Evolutionary conservation across 2,888 invertebrate genomes (phyloP).

Genomic region (Patella pellucida): DNA sequence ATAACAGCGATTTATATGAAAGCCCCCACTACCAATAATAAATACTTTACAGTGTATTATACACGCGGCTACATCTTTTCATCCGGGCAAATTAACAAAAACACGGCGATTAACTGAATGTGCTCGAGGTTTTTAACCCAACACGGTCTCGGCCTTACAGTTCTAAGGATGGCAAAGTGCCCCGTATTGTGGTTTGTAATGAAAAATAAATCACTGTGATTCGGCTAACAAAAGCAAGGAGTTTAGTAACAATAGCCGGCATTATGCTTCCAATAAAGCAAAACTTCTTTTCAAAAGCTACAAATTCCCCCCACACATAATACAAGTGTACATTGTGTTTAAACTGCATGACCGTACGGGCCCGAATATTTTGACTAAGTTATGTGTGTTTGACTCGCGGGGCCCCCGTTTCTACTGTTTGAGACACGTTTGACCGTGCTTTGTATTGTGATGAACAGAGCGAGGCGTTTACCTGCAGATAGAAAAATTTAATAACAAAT

Average conservation of each 20-base stretch:
- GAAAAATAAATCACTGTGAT: constrained; percentile 31
- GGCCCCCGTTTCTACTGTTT: no score
- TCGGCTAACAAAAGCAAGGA: constrained; percentile 19
- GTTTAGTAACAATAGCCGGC: constrained; percentile 20
- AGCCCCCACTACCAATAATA: no score
- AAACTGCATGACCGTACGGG: no score
- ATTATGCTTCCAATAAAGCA: background rate
- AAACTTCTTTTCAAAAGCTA: background rate
- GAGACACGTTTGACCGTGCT: no score
- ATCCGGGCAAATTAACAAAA: constrained; percentile 25
- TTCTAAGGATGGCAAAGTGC: constrained; percentile 10
- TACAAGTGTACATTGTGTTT: background rate
- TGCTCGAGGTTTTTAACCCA: constrained; percentile 4
- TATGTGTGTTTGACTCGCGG: no score
- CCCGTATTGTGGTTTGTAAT: constrained; percentile 23
- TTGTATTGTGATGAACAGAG: no score
- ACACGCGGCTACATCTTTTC: constrained; percentile 6
- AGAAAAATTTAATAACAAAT: no score
- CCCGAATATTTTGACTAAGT: no score
- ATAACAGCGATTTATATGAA: no score
- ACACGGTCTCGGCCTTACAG: constrained; percentile 12
- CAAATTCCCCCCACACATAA: background rate
- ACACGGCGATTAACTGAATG: constrained; percentile 12
- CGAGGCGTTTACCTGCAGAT: no score
- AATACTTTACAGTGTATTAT: no score